A percentile compares a stretch with the other conserved stretches of the same genome.
Conservation (phyloP, 1,140 invertebrate genomes). For the Drosophila insularis region DNA sequence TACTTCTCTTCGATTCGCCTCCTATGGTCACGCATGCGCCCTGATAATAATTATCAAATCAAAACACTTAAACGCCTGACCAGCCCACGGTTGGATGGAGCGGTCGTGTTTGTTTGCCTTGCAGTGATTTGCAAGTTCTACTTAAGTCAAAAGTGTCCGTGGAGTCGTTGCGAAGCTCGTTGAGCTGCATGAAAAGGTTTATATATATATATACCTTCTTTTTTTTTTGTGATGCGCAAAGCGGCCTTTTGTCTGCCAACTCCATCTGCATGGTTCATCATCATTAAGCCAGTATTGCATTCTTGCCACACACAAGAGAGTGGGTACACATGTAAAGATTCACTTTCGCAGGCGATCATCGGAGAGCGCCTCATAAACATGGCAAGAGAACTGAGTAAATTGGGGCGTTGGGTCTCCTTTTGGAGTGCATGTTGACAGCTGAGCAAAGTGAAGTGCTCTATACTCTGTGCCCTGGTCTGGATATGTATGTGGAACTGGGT, state of each 20-base stretch:
- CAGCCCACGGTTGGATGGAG: slow-evolving; percentile 52
- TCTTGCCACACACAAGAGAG: slow-evolving; percentile 43
- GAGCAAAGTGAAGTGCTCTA: slow-evolving; percentile 47
- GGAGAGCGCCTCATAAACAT: slow-evolving; percentile 46
- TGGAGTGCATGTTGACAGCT: slow-evolving; percentile 27
- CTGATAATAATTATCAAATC: slow-evolving; percentile 82
- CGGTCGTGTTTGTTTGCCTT: slow-evolving; percentile 75
- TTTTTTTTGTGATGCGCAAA: background rate
- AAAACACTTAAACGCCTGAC: slow-evolving; percentile 80
- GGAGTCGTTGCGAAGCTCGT: slow-evolving; percentile 30
- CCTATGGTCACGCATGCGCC: slow-evolving; percentile 73
- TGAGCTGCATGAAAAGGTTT: slow-evolving; percentile 65
- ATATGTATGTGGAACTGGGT: background rate
- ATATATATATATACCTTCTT: slow-evolving; percentile 18
- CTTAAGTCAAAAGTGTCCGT: slow-evolving; percentile 69
- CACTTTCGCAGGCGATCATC: slow-evolving; percentile 64
- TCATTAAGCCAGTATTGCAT: slow-evolving; percentile 69
- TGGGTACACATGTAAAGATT: slow-evolving; percentile 45
- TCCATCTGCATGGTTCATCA: slow-evolving; percentile 65
- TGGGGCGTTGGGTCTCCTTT: slow-evolving; percentile 59
- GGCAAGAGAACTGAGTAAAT: slow-evolving; percentile 42
- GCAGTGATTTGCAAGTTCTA: slow-evolving; percentile 78
- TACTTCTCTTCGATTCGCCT: background rate
- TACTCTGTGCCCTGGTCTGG: slow-evolving; percentile 17
- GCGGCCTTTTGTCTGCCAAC: slow-evolving; percentile 42